phyloP scores from a whole-genome alignment of 2,113 vertebrate genomes.

The Macrotus californicus region DNA sequence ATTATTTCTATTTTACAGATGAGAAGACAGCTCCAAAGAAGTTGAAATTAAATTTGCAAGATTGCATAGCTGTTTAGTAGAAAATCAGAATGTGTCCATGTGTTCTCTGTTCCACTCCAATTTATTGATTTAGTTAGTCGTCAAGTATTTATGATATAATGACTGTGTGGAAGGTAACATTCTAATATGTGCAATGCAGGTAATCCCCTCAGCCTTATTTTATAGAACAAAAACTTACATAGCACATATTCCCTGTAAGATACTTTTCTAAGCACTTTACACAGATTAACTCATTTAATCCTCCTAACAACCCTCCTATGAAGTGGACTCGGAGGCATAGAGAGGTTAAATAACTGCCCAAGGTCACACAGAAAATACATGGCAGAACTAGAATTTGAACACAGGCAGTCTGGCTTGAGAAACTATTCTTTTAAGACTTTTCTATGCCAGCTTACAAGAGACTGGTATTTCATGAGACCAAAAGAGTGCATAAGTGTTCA shows the following conservation, averaged over 20 bases:
- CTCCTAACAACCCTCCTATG: not conserved
- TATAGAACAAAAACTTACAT: not conserved
- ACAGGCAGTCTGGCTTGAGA: not conserved
- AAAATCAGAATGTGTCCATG: not conserved
- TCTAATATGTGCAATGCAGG: not conserved
- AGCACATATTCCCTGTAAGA: not conserved
- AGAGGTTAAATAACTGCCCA: not conserved
- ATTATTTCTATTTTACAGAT: conserved; percentile 8
- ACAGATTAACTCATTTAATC: not conserved
- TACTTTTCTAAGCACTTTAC: not conserved
- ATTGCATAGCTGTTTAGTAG: not conserved
- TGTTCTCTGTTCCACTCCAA: not conserved
- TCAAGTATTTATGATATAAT: not conserved
- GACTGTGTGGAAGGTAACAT: not conserved
- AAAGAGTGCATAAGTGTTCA: not conserved
- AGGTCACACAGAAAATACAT: not conserved
- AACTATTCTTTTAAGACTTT: not conserved
- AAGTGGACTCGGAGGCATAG: not conserved
- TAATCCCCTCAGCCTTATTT: not conserved
- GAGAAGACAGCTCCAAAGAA: not conserved
- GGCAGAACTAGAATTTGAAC: not conserved
- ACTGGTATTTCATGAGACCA: not conserved
- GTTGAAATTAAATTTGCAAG: not conserved
- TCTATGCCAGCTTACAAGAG: not conserved
- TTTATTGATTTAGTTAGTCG: not conserved